Base-by-base conservation (phyloP, 1,140 invertebrate genomes). In the Schlechtendalia chinensis region DNA sequence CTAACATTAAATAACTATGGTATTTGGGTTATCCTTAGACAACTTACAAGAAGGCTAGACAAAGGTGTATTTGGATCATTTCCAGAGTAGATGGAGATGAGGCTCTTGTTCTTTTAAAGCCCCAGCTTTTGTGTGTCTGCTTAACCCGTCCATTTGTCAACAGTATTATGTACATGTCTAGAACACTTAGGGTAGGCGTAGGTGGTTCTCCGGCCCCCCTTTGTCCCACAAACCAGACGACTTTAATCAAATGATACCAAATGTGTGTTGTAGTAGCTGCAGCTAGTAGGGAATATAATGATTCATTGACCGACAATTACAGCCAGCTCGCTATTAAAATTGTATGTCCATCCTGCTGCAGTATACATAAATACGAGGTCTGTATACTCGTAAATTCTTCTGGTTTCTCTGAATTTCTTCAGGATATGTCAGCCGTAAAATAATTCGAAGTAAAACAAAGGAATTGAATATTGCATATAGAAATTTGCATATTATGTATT, bases 161-260 rank as follows among this genome's bases (percentile, higher is more conserved):
- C 50, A 72, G 69, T 72, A 72, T 72, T 72, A 54, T 72, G 50
- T 72, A 54, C 47, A 54, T 12, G 69, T 72, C 69, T 54, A 12
- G 50, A 72, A 72, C 69, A 72, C 69, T 72, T 72, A 2, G 69
- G 47, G 69, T 72, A 72, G 69, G 69, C 53, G 69, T 72, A 72
- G 69, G 69, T 72, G 69, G 65, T 50, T 50, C 39, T 50, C 12
- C 5, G 45, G 50, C 54, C 17, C 17, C 50, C 24, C 27, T 72
- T 72, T 72, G 69, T 72, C 10, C 45, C 53, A 17, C 53, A 39
- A 39, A 39, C 6, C 45, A 27, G 22, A 27, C 45, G 67, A 69
- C 24, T 69, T 69, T 69, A 69, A 54, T 53, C 69, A 72, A 39
- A 54, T n/a, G 19, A 47, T n/a, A 72, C 69, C 47, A 16, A 54